Conservation (phyloP, 2,797 vertebrate genomes). For the Sebastes dallii region DNA sequence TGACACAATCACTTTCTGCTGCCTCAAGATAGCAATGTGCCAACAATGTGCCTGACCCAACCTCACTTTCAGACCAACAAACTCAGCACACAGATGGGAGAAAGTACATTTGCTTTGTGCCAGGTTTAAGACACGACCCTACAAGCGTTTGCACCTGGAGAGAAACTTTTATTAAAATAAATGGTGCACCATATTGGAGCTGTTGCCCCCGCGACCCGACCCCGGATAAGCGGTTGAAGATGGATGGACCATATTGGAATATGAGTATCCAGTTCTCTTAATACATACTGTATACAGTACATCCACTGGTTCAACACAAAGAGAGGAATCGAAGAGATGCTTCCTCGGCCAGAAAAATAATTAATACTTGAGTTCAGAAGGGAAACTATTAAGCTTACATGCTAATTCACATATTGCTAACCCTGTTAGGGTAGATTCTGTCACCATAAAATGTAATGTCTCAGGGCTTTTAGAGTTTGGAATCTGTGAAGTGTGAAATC, state of each 20-base stretch:
- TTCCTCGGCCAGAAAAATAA: not conserved
- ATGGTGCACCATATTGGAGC: not conserved
- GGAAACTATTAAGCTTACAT: not conserved
- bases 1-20: no score
- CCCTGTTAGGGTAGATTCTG: not conserved
- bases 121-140: not conserved
- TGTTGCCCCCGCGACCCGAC: no score
- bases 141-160: not conserved
- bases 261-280: not conserved
- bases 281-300: not conserved
- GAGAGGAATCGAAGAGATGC: not conserved
- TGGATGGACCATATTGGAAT: not conserved
- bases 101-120: not conserved
- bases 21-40: no score
- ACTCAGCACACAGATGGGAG: not conserved
- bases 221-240: no score
- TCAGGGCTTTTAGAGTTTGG: not conserved
- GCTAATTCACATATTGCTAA: not conserved
- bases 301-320: not conserved
- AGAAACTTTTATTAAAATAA: not conserved
- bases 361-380: not conserved
- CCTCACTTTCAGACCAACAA: not conserved
- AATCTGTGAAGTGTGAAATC: slow-evolving; percentile 6
- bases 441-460: slow-evolving; percentile 8
- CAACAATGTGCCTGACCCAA: no score